phyloP scores from a whole-genome alignment of 2,888 invertebrate species.

The Zonitis immaculata region DNA sequence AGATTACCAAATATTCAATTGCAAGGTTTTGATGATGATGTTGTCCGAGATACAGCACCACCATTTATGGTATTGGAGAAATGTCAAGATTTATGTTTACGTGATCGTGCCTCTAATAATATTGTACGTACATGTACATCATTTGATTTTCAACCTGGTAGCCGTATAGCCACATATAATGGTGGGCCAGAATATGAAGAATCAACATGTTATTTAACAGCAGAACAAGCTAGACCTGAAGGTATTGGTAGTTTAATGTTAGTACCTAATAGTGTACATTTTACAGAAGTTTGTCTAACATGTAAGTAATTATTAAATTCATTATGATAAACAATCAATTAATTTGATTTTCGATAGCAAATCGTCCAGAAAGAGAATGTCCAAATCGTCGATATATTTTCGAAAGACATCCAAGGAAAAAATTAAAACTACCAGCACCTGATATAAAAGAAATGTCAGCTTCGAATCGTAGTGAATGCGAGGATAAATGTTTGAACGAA shows the following conservation, averaged over 20 bases:
- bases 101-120: conserved; percentile 75
- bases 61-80: conserved; percentile 85
- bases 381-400: conserved; percentile 84
- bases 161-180: conserved; percentile 76
- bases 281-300: conserved; percentile 82
- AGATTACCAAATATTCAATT: conserved; percentile 83
- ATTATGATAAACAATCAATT: conserved; percentile 3
- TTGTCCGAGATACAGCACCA: conserved; percentile 77
- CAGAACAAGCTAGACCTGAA: conserved; percentile 82
- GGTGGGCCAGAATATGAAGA: conserved; percentile 81
- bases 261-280: conserved; percentile 84
- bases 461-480: conserved; percentile 82
- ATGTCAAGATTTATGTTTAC: conserved; percentile 73
- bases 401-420: conserved; percentile 80
- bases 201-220: conserved; percentile 78
- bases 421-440: conserved; percentile 72
- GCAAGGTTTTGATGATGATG: conserved; percentile 85
- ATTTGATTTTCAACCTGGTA: conserved; percentile 87
- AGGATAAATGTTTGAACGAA: conserved; percentile 84
- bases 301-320: conserved; percentile 58
- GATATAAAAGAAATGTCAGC: conserved; percentile 83
- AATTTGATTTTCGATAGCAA: conserved; percentile 53
- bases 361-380: conserved; percentile 82
- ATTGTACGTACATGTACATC: conserved; percentile 81
- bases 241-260: conserved; percentile 85